Percentiles rank a stretch among this genome's conserved stretches.
Conservation (phyloP, 2,888 invertebrate genomes). For the Drosophila rubida region DNA sequence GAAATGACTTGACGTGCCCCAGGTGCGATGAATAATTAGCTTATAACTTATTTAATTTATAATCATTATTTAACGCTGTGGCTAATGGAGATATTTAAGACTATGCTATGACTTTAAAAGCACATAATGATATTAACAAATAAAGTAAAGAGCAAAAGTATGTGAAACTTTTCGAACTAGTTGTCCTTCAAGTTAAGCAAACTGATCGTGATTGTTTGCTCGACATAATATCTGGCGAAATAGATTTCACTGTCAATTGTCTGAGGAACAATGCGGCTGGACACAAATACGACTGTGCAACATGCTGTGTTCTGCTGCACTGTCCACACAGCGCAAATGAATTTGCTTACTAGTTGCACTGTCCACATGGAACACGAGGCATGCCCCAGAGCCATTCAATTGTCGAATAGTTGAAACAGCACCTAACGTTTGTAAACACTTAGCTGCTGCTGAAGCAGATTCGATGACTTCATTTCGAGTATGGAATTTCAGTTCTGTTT, state of each 20-base stretch:
- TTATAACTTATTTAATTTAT: constrained; percentile 1
- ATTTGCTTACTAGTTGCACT: constrained; percentile 45
- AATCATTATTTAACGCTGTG: background rate
- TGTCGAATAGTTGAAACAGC: background rate
- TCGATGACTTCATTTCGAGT: background rate
- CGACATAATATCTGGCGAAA: constrained; percentile 23
- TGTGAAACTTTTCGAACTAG: too few relatives aligned
- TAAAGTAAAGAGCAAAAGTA: too few relatives aligned
- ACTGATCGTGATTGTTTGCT: constrained; percentile 27
- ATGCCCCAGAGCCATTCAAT: constrained; percentile 13
- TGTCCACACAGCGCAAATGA: constrained; percentile 14
- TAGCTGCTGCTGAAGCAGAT: background rate
- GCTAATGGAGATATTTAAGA: constrained; percentile 1
- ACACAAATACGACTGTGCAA: constrained; percentile 39
- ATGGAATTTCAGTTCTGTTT: background rate
- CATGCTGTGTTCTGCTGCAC: constrained; percentile 24
- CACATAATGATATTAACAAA: too few relatives aligned
- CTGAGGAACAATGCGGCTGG: constrained; percentile 39
- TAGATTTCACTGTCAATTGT: constrained; percentile 36
- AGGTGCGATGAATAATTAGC: background rate
- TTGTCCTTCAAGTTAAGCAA: constrained; percentile 7
- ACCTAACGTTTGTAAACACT: background rate
- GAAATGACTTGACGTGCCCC: background rate
- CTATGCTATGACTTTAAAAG: constrained; percentile 16
- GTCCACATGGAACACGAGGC: constrained; percentile 10